These are phyloP conservation scores for Hippocampus comes DNA, from an alignment of 2,113 vertebrate genomes.

Conservation along the genomic window DNA sequence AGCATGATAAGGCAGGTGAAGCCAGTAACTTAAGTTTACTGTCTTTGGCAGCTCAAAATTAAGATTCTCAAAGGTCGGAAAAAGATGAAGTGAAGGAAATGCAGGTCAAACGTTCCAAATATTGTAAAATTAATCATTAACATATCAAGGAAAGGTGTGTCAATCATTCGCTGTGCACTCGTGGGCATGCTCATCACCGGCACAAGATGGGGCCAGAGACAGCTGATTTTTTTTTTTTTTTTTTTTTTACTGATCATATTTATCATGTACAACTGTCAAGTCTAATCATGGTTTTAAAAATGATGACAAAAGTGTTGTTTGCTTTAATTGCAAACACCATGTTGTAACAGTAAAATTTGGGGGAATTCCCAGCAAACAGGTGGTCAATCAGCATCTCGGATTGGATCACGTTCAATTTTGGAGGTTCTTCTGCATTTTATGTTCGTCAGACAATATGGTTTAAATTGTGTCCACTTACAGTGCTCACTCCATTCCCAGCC, in stretches of 20 bases:
- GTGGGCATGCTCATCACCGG: neutral
- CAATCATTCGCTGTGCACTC: too few relatives aligned
- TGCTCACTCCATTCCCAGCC: conserved; percentile 4
- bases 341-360: neutral
- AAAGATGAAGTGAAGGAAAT: neutral
- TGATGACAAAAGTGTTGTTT: neutral
- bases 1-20: neutral
- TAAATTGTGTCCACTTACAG: conserved; percentile 50
- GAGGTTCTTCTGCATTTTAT: conserved; percentile 2
- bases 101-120: too few relatives aligned
- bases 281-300: neutral
- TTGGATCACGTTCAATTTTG: neutral
- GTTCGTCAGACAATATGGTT: conserved; percentile 59
- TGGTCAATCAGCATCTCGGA: neutral
- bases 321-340: neutral
- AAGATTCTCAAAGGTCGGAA: neutral
- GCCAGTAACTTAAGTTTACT: neutral
- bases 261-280: neutral
- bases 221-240: neutral
- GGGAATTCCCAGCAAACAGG: neutral
- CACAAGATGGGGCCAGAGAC: neutral
- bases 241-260: neutral
- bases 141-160: too few relatives aligned
- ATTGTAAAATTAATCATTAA: too few relatives aligned
- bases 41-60: neutral